phyloP scores from a whole-genome alignment of 2,113 vertebrate species.

The Macroglossus sobrinus region DNA sequence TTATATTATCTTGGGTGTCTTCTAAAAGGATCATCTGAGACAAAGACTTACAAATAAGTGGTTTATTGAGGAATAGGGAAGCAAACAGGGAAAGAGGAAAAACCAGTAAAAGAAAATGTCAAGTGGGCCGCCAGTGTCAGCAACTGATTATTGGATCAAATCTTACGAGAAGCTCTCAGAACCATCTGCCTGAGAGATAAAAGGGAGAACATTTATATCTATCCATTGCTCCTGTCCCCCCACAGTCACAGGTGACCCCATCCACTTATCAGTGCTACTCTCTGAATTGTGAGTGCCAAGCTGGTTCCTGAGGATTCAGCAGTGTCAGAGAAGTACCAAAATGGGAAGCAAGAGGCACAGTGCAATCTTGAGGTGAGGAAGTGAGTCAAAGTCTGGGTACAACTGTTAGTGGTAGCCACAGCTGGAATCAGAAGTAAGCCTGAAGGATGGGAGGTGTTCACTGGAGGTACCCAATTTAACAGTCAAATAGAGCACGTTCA shows the following conservation, averaged over 20 bases:
- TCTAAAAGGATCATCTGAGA: not conserved
- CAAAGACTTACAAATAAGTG: not conserved
- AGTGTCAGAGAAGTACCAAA: not conserved
- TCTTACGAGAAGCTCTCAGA: not conserved
- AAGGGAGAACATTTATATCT: not conserved
- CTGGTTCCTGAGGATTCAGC: no score
- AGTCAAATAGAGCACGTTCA: not conserved
- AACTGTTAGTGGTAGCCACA: not conserved
- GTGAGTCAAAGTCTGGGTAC: not conserved
- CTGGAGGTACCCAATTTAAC: not conserved
- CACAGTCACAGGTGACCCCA: not conserved
- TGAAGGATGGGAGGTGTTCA: not conserved
- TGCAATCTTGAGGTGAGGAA: not conserved
- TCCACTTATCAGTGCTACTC: not conserved
- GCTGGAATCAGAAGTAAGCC: not conserved
- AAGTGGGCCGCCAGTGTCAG: not conserved
- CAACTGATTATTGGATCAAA: not conserved
- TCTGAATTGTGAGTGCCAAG: not conserved
- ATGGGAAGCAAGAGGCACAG: not conserved
- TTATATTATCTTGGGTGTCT: not conserved
- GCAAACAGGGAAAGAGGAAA: not conserved
- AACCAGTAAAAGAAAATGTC: not conserved
- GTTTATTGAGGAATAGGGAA: not conserved
- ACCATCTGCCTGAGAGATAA: not conserved
- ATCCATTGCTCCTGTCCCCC: not conserved